Base-by-base conservation (phyloP, 2,113 vertebrate genomes). In the Dipodomys spectabilis region DNA sequence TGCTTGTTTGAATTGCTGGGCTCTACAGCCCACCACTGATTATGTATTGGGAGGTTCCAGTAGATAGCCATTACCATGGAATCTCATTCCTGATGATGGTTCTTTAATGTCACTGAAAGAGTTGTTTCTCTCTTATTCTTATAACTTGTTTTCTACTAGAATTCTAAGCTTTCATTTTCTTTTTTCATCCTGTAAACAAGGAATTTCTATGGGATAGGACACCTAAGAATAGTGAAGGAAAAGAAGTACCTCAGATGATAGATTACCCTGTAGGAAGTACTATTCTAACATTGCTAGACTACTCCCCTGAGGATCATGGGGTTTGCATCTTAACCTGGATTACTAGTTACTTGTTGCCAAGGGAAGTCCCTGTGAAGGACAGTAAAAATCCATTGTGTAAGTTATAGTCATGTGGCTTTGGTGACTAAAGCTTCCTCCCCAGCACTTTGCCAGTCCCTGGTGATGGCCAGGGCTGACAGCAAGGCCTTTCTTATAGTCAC, bases 401-500 rank as follows among this genome's bases (percentile, higher is more conserved):
- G 57, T 57, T 79, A 19, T n/a, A 82, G 22, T 49, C 23, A 77
- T 23, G n/a, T 91, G 49, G 28, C 35, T 67, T 93, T 89, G 87
- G 71, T 77, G 57, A 82, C 81, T 91, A 64, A 92, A 44, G 30
- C 27, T 44, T 65, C 80, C 64, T 72, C 68, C 44, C 67, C 39
- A 86, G 35, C 32, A 62, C 49, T 91, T 80, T 93, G 81, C 20
- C 35, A 74, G 68, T n/a, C 80, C 79, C 72, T 92, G 78, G 53
- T 27, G 27, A 6, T 77, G 62, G 15, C 85, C 65, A 86, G n/a
- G 32, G 49, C 80, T 96, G 88, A 97, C 25, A 53, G 5, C 6
- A 82, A 39, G 84, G 95, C 72, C 97, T 95, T 35, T 82, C 97
- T 95, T 94, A 88, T 95, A 99, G 99, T 99, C 99, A 57, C 98